phyloP scores from a whole-genome alignment of 1,140 invertebrate species.

The Drosophila pectinifera region DNA sequence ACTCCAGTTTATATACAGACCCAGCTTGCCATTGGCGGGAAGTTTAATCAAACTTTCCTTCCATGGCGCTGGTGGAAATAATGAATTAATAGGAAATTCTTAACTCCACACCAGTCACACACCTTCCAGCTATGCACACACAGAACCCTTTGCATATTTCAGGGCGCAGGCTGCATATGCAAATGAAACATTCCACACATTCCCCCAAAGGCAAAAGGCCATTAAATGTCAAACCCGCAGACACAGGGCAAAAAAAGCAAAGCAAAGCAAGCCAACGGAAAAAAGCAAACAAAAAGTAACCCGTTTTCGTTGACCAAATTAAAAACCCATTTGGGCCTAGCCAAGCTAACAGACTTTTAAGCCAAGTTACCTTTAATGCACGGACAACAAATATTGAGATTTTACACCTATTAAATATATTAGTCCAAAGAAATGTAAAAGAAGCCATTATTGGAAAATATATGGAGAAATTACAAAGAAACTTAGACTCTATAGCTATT shows the following conservation, averaged over 20 bases:
- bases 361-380: constrained; percentile 45
- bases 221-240: constrained; percentile 42
- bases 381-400: background rate
- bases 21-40: constrained; percentile 53
- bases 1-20: constrained; percentile 16
- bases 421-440: no score
- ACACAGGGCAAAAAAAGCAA: constrained; percentile 22
- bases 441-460: background rate
- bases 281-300: constrained; percentile 41
- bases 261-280: constrained; percentile 1
- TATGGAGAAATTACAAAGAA: background rate
- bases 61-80: constrained; percentile 13
- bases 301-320: constrained; percentile 62
- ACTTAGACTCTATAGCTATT: background rate
- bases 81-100: constrained; percentile 44
- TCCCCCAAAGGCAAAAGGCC: constrained; percentile 27
- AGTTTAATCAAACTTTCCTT: constrained; percentile 76
- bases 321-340: constrained; percentile 55
- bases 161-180: constrained; percentile 47
- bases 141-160: constrained; percentile 59
- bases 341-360: constrained; percentile 33
- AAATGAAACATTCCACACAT: constrained; percentile 46
- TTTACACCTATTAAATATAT: background rate
- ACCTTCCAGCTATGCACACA: constrained; percentile 43
- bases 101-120: constrained; percentile 18